Evolutionary conservation across 2,797 vertebrate genomes (phyloP).

Genomic region (Lutjanus campechanus): DNA sequence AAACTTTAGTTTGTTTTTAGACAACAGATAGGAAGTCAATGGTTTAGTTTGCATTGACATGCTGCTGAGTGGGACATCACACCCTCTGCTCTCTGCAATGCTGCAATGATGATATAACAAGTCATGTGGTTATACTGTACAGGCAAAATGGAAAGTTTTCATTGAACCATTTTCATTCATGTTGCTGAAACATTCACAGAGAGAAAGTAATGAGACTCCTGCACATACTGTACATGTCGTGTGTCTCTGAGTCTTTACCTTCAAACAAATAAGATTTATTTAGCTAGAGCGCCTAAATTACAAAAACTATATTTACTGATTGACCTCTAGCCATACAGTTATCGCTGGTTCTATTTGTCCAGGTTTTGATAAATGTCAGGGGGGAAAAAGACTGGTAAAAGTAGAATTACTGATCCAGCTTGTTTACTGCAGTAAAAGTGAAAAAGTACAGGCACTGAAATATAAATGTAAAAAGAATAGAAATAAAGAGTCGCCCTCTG

Average conservation of each 20-base stretch:
- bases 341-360: not conserved
- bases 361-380: not conserved
- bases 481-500: too few relatives aligned
- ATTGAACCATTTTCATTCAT: not conserved
- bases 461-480: too few relatives aligned
- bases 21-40: not conserved
- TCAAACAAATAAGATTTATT: not conserved
- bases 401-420: too few relatives aligned
- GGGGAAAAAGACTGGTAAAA: too few relatives aligned
- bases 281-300: too few relatives aligned
- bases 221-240: too few relatives aligned
- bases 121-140: not conserved
- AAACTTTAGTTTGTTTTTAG: constrained; percentile 34
- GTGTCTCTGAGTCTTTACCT: not conserved
- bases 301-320: not conserved
- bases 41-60: constrained; percentile 1
- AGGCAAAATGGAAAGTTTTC: constrained; percentile 1
- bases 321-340: not conserved
- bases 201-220: not conserved
- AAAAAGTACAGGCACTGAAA: too few relatives aligned
- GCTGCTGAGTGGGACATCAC: not conserved
- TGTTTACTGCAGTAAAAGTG: too few relatives aligned
- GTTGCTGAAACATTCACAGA: not conserved
- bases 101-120: constrained; percentile 1
- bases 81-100: not conserved